A percentile compares a stretch with the other conserved stretches of the same genome.
phyloP scores from a whole-genome alignment of 2,113 vertebrate species.

The Chionodraco myersi region DNA sequence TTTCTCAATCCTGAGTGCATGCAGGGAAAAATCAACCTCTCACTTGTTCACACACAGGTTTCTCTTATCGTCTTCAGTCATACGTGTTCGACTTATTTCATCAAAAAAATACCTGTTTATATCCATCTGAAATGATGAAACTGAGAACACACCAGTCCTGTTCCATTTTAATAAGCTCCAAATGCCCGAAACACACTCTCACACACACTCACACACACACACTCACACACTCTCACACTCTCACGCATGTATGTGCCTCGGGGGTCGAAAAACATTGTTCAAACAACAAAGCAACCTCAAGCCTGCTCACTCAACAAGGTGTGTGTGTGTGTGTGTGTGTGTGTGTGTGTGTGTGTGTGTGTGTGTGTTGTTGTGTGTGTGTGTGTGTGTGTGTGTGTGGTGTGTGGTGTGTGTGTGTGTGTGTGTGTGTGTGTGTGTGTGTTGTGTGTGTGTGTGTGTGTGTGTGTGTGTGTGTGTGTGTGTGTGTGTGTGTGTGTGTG shows the following conservation, averaged over 20 bases:
- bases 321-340: conserved; percentile 28
- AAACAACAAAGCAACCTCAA: conserved; percentile 47
- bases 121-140: conserved; percentile 20
- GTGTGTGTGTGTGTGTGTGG: too few species aligned
- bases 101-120: neutral
- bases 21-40: conserved; percentile 23
- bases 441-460: conserved; percentile 17
- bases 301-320: conserved; percentile 16
- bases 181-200: conserved; percentile 19
- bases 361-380: conserved; percentile 21
- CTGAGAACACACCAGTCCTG: neutral
- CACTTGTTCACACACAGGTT: conserved; percentile 39
- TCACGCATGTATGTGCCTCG: conserved; percentile 21
- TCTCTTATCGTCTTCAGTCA: conserved; percentile 1
- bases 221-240: neutral
- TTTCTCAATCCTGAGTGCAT: conserved; percentile 62
- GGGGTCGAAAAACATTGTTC: conserved; percentile 36
- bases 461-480: neutral
- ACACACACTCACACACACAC: neutral
- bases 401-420: conserved; percentile 13
- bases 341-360: conserved; percentile 25
- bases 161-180: conserved; percentile 44
- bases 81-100: neutral
- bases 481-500: too few species aligned
- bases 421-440: conserved; percentile 24